Base-by-base conservation (phyloP, 2,113 vertebrate genomes). In the Chloropsis cyanopogon region DNA sequence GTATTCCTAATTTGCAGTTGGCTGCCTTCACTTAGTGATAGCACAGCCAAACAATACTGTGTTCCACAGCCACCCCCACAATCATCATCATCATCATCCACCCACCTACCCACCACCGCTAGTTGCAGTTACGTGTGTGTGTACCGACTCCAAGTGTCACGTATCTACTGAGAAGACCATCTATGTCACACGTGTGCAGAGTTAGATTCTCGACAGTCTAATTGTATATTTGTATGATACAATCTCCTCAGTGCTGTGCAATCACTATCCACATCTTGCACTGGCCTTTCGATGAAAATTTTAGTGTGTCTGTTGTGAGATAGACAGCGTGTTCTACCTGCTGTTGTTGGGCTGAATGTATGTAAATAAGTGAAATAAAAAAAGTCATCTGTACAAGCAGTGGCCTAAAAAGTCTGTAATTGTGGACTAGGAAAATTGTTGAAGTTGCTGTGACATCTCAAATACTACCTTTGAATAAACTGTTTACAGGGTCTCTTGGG, bases 141-240 rank as follows among this genome's bases (percentile, higher is more conserved):
- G 66, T 90, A 86, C 86, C 90, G 31, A 93, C 93, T 97, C 94
- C 70, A 90, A 60, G 86, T 95, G 96, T 97, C 39, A 2, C 6
- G 11, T 95, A 69, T 86, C 63, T 95, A 79, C 95, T 5, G 14
- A 91, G 95, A 91, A 94, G 78, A 95, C 39, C 93, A 95, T 95
- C 59, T 41, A 4, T 95, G 96, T 97, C 96, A 97, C 76, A 37
- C 26, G 26, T 35, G 96, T 88, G 70, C 96, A 97, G 96, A 97
- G 96, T 97, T 96, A 97, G 94, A 97, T 97, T 97, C 94, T 96
- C 92, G 79, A 86, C 84, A 88, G 94, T 97, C 95, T 96, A 92
- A 66, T 94, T 98, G 98, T 98, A 98, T 95, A 98, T 98, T 98
- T 98, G 98, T 98, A 98, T 97, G 88, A 97, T 98, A 98, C 80